Percentiles rank a stretch among this genome's conserved stretches.
phyloP scores from a whole-genome alignment of 2,797 vertebrate species.

The Psittacula derbiana region DNA sequence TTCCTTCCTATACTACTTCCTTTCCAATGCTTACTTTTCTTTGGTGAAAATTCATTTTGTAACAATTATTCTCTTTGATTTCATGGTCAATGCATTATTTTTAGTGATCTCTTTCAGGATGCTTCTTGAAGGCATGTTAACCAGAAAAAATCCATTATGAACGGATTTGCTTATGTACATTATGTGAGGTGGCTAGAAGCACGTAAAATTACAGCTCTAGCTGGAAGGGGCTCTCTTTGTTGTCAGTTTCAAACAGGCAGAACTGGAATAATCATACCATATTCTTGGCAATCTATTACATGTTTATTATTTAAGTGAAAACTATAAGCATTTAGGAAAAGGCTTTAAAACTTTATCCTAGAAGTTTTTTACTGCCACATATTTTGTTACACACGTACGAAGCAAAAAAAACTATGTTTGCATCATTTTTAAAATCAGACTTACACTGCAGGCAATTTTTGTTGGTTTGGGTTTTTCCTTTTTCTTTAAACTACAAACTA shows the following conservation, averaged over 20 bases:
- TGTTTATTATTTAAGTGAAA: neutral
- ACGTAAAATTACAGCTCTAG: neutral
- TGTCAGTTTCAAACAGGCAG: neutral
- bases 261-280: neutral
- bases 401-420: neutral
- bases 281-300: neutral
- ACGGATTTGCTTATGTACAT: neutral
- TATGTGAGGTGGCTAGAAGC: neutral
- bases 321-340: neutral
- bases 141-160: slow-evolving; percentile 46
- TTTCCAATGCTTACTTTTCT: neutral
- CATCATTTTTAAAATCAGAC: neutral
- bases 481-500: neutral
- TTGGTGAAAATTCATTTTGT: neutral
- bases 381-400: rapidly evolving
- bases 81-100: neutral
- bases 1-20: neutral
- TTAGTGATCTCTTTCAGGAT: slow-evolving; percentile 6
- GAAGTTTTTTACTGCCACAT: neutral
- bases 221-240: neutral
- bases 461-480: rapidly evolving
- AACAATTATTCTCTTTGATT: slow-evolving; percentile 26
- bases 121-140: neutral
- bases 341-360: neutral
- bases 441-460: rapidly evolving